These are phyloP conservation scores for Epizoanthus stellaris DNA, from an alignment of 92 coral and sea anemone species.

Conservation along the genomic window DNA sequence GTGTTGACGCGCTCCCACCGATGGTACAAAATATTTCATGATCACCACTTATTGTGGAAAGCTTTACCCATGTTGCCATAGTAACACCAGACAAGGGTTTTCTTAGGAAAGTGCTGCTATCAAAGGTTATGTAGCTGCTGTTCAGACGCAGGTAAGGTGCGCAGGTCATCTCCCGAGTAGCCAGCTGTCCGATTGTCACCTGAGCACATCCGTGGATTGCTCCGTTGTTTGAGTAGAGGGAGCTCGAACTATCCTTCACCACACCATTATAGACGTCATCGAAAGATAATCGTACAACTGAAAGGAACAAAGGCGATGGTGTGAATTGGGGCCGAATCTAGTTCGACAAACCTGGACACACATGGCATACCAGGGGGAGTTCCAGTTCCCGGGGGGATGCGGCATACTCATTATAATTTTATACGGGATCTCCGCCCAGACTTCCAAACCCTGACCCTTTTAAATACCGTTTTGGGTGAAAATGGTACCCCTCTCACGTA, in stretches of 20 bases:
- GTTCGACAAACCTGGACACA: too few species aligned
- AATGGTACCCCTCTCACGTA: too few species aligned
- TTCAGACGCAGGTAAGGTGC: constrained; percentile 52
- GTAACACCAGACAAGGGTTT: constrained; percentile 12
- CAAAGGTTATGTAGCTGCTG: constrained; percentile 44
- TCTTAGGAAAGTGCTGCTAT: constrained; percentile 19
- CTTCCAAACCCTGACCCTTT: too few species aligned
- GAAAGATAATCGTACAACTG: constrained; percentile 47
- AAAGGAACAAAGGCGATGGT: not conserved
- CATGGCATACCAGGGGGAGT: too few species aligned
- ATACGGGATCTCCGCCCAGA: too few species aligned
- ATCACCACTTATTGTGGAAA: not conserved
- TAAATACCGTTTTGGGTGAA: too few species aligned
- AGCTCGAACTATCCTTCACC: constrained; percentile 35
- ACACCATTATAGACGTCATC: constrained; percentile 25
- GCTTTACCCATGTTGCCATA: constrained; percentile 39
- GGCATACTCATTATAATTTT: too few species aligned
- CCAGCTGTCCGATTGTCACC: constrained; percentile 29
- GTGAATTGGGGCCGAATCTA: too few species aligned
- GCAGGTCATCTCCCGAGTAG: constrained; percentile 40
- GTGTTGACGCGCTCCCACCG: constrained; percentile 13
- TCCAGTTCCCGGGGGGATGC: too few species aligned
- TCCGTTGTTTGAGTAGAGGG: constrained; percentile 38
- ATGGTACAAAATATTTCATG: constrained; percentile 23
- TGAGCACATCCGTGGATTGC: constrained; percentile 10